Base-by-base conservation (phyloP, 92 coral and sea anemone species). In the Zoanthus solanderi region DNA sequence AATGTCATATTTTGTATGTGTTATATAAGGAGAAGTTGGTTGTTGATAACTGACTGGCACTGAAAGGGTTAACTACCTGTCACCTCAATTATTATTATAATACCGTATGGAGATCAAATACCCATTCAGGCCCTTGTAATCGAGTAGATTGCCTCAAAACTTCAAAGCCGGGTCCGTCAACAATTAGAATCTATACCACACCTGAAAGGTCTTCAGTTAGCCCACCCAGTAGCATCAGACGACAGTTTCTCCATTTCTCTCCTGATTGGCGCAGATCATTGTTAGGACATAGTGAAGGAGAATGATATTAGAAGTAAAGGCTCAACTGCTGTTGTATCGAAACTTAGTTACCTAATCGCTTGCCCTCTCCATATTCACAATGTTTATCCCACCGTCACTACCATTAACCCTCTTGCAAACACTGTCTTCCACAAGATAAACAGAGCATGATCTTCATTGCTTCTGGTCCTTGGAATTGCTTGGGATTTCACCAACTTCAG, bases 231-330 rank as follows among this genome's bases (percentile, higher is more conserved):
- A 44, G 83, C 89, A 13, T 68, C 90, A 16, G 92, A 89, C 50
- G 92, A 89, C 16, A 83, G 69, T 18, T 92, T 92, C 61, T 74
- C 81, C 56, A 88, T 91, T 32, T 72, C 87, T 31, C 82, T 92
- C 28, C 88, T 92, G 17, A 89, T 92, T 85, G 92, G 94, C 28
- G 90, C 92, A 32, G 92, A 88, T 30, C 90, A 89, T 73, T 92
- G 88, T 57, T 92, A 92, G 94, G 88, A 89, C 46, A 76, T 92
- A 16, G 92, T 92, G 52, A 76, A 88, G 34, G 77, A 89, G 75
- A 71, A 91, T 91, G 23, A 12, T 12, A 58, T 58, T 58, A 58
- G 66, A 15, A 18, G 66, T 58, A 58, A 58, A 58, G 66, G 66
- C 66, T 18, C 66, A 58, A 58, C 66, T 18, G 93, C 93, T 48